phyloP scores from a whole-genome alignment of 2,113 vertebrate genomes.

The Rana temporaria region DNA sequence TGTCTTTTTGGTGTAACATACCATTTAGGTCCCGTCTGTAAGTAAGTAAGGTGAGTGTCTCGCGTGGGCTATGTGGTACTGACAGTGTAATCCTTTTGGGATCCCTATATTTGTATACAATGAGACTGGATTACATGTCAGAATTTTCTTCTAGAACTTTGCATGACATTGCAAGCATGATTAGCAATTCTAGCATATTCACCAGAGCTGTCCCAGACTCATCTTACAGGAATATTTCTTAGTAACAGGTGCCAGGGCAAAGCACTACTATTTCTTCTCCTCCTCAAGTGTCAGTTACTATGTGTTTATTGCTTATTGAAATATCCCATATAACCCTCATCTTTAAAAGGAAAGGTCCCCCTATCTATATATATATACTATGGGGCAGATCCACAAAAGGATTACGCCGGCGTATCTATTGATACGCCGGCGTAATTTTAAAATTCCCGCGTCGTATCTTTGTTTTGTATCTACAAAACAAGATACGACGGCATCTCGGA shows the following conservation, averaged over 20 bases:
- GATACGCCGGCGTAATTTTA: too few relatives aligned
- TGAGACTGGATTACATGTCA: slow-evolving; percentile 16
- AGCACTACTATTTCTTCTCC: not conserved
- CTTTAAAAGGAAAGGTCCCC: not conserved
- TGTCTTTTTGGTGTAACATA: not conserved
- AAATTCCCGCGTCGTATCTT: too few relatives aligned
- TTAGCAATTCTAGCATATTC: slow-evolving; percentile 10
- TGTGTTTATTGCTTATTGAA: slow-evolving; percentile 26
- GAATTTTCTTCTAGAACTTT: slow-evolving; percentile 28
- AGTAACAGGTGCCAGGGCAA: slow-evolving; percentile 22
- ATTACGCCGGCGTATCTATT: too few relatives aligned
- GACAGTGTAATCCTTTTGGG: not conserved
- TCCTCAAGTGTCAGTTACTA: slow-evolving; percentile 8
- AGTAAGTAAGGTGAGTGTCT: not conserved
- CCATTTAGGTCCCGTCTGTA: not conserved
- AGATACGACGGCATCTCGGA: too few relatives aligned
- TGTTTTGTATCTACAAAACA: too few relatives aligned
- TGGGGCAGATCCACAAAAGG: too few relatives aligned
- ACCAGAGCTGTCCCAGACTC: slow-evolving; percentile 18
- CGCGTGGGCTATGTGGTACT: not conserved
- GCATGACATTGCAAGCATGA: slow-evolving; percentile 26
- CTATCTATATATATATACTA: too few relatives aligned
- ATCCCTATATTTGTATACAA: not conserved
- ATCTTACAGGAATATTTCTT: slow-evolving; percentile 25
- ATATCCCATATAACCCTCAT: not conserved